Conservation (phyloP, 64 coral and sea anemone species). For the Platygyra sinensis region DNA sequence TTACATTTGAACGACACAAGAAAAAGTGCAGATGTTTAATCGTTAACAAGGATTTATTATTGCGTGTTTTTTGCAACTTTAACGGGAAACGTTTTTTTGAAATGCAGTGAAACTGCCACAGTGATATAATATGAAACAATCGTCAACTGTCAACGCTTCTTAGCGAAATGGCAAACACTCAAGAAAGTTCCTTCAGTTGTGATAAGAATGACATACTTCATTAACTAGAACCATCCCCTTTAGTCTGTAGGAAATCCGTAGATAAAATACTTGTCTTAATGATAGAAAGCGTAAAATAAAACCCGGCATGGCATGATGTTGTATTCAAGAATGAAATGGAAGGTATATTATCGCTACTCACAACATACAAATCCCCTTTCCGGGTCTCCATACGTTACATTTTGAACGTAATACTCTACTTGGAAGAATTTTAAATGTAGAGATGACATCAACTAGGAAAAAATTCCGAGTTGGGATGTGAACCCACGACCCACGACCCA, state of each 20-base stretch:
- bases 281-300: background rate
- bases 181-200: background rate
- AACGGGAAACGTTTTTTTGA: too few relatives aligned
- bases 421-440: too few relatives aligned
- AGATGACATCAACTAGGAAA: too few relatives aligned
- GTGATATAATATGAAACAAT: background rate
- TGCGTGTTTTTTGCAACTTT: background rate
- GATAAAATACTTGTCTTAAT: background rate
- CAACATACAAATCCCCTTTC: too few relatives aligned
- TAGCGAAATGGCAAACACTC: background rate
- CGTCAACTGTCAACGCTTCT: background rate
- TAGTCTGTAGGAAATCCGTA: background rate
- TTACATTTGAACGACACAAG: background rate
- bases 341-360: too few relatives aligned
- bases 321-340: too few relatives aligned
- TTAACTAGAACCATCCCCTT: background rate
- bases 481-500: too few relatives aligned
- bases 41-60: background rate
- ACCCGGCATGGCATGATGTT: background rate
- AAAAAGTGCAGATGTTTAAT: background rate
- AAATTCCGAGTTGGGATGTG: too few relatives aligned
- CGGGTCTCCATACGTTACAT: too few relatives aligned
- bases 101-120: too few relatives aligned
- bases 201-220: too few relatives aligned
- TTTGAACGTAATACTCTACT: too few relatives aligned